Evolutionary conservation across 2,888 invertebrate species (phyloP).

Genomic region (Cybosia mesomella): DNA sequence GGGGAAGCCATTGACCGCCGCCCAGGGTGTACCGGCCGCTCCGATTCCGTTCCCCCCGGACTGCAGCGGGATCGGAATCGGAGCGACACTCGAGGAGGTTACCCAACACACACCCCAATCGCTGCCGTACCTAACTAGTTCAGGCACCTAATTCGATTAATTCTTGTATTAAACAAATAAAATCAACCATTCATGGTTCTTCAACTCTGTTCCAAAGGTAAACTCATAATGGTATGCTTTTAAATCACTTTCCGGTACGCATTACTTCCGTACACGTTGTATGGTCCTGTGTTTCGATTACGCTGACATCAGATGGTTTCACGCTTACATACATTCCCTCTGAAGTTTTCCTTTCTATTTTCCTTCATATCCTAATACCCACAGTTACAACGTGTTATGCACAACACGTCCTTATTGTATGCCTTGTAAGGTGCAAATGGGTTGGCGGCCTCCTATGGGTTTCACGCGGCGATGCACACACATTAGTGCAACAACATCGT

Average conservation of each 20-base stretch:
- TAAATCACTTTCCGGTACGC: not conserved
- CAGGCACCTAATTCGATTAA: not conserved
- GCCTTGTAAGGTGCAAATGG: constrained; percentile 55
- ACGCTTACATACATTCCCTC: constrained; percentile 27
- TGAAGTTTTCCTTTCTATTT: constrained; percentile 40
- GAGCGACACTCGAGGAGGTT: too few relatives aligned
- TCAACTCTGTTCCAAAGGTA: not conserved
- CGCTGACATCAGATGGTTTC: constrained; percentile 19
- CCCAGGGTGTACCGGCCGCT: too few relatives aligned
- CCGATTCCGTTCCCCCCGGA: too few relatives aligned
- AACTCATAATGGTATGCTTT: constrained; percentile 2
- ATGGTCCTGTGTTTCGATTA: constrained; percentile 8
- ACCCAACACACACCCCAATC: too few relatives aligned
- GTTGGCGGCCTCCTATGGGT: constrained; percentile 58
- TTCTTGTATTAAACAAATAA: not conserved
- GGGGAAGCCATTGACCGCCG: too few relatives aligned
- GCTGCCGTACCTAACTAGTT: too few relatives aligned
- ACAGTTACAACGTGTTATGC: constrained; percentile 30
- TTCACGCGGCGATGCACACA: constrained; percentile 52
- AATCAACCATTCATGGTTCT: not conserved
- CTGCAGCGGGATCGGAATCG: too few relatives aligned
- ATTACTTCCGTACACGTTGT: not conserved
- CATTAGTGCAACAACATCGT: constrained; percentile 43
- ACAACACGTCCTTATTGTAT: constrained; percentile 48
- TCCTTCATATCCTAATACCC: constrained; percentile 28